A percentile compares a stretch with the other conserved stretches of the same genome.
Evolutionary conservation across 2,888 invertebrate genomes (phyloP).

Genomic region (Mesoligia furuncula): DNA sequence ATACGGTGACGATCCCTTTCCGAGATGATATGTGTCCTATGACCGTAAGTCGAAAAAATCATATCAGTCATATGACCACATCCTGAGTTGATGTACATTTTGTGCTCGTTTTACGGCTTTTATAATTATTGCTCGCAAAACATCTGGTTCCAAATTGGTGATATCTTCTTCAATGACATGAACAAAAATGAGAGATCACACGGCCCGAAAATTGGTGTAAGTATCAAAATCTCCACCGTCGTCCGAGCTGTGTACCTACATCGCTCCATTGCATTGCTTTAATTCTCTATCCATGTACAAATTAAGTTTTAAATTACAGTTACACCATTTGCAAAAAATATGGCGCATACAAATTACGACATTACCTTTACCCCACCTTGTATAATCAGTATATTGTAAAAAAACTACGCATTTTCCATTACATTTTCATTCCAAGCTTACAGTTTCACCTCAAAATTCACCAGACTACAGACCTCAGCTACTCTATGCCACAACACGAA

Average conservation of each 20-base stretch:
- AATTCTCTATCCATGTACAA: too few species aligned
- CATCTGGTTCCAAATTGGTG: neutral
- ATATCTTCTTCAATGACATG: neutral
- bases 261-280: too few species aligned
- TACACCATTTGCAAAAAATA: too few species aligned
- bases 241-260: too few species aligned
- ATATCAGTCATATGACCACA: neutral
- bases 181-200: too few species aligned
- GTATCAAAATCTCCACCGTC: too few species aligned
- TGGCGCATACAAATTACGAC: too few species aligned
- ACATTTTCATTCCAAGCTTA: neutral
- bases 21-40: too few species aligned
- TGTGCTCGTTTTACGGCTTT: neutral
- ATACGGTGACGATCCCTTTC: too few species aligned
- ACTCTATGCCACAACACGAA: slow-evolving; percentile 77
- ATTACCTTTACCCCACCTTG: too few species aligned
- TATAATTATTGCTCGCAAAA: neutral
- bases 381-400: neutral
- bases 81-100: neutral
- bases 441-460: neutral
- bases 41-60: neutral
- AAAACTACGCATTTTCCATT: neutral
- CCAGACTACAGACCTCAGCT: slow-evolving; percentile 15
- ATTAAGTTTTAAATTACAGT: too few species aligned
- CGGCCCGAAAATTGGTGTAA: too few species aligned